These are phyloP conservation scores for Amiota minor DNA, from an alignment of 2,888 invertebrate genomes.

Conservation along the genomic window DNA sequence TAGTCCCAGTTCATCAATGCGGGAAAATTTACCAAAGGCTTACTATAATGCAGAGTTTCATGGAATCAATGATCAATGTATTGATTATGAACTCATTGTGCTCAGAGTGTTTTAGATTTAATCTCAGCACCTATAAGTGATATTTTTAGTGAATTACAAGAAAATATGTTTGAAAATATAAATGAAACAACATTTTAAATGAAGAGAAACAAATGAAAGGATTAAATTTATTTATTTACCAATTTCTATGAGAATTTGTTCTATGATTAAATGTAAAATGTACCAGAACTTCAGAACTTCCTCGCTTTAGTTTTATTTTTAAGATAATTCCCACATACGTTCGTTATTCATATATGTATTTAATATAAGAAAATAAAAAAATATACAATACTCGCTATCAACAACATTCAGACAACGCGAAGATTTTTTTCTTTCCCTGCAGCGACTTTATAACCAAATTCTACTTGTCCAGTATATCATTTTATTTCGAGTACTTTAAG, in stretches of 20 bases:
- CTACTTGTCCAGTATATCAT: no score
- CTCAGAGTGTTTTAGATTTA: background rate
- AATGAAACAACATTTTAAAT: background rate
- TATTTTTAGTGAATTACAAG: background rate
- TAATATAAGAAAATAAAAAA: no score
- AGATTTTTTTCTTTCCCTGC: no score
- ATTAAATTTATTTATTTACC: background rate
- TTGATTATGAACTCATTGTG: background rate
- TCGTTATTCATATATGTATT: no score
- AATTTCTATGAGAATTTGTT: background rate
- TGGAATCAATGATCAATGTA: background rate
- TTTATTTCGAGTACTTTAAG: no score
- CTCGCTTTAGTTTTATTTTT: no score
- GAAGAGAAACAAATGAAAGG: background rate
- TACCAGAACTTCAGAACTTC: background rate
- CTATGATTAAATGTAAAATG: background rate
- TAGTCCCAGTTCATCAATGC: background rate
- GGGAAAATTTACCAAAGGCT: background rate
- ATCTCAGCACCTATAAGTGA: background rate
- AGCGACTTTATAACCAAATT: no score
- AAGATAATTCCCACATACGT: no score
- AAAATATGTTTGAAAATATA: constrained; percentile 2
- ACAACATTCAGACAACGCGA: no score
- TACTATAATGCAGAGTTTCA: background rate
- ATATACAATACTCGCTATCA: no score